phyloP scores from a whole-genome alignment of 1,140 invertebrate genomes.

The Lepidurus couesii region DNA sequence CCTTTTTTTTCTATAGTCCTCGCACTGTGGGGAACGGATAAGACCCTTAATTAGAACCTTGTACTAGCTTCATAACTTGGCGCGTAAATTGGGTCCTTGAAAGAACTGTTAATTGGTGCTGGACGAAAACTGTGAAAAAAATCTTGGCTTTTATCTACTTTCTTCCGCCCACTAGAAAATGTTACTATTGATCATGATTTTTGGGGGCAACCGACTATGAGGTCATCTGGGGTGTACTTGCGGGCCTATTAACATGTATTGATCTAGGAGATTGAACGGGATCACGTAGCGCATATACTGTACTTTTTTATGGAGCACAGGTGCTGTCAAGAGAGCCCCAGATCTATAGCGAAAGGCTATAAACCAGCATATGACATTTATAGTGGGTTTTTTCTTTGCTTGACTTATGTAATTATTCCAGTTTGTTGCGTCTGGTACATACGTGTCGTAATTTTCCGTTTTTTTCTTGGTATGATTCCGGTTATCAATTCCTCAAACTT shows the following conservation, averaged over 20 bases:
- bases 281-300: background rate
- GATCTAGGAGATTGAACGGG: background rate
- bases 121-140: no score
- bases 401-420: background rate
- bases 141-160: no score
- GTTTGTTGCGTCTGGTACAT: no score
- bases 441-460: no score
- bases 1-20: no score
- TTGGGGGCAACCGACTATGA: background rate
- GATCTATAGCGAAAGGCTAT: background rate
- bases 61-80: no score
- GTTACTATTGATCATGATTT: background rate
- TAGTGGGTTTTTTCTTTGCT: background rate
- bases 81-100: no score
- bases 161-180: background rate
- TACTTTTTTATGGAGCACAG: conserved; percentile 3
- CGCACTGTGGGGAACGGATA: no score
- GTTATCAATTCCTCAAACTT: no score
- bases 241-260: background rate
- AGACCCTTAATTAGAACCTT: no score
- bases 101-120: no score
- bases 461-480: no score
- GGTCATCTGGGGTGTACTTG: background rate
- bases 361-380: background rate
- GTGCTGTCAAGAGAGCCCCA: background rate